Conservation (phyloP, 1,140 invertebrate genomes). For the Chironomus striatipennis region DNA sequence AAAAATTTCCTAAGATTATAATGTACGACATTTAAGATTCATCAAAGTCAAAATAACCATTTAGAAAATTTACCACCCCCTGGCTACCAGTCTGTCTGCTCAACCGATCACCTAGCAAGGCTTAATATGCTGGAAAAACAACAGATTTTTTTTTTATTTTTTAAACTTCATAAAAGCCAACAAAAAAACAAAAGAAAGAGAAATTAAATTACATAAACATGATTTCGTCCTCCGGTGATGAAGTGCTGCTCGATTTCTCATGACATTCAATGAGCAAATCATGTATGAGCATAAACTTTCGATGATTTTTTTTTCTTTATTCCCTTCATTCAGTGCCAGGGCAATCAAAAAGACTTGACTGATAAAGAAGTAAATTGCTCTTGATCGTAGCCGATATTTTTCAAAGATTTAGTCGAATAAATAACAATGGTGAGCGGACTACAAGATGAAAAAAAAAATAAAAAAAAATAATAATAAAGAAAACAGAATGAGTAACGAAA, state of each 20-base stretch:
- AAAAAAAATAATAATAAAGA: too few species aligned
- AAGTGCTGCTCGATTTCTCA: conserved; percentile 6
- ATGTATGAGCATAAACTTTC: conserved; percentile 5
- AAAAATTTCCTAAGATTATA: too few species aligned
- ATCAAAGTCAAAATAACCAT: too few species aligned
- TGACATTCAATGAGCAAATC: background rate
- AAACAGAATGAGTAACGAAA: too few species aligned
- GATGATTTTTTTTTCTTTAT: background rate
- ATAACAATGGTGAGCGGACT: background rate
- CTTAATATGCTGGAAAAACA: background rate
- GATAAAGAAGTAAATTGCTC: conserved; percentile 9
- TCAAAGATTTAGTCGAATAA: background rate
- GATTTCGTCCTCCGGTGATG: background rate
- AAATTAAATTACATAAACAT: conserved; percentile 9
- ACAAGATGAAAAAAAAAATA: background rate
- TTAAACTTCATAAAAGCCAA: background rate
- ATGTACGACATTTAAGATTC: too few species aligned
- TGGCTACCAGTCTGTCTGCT: background rate
- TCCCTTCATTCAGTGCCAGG: background rate
- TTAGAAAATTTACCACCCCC: background rate
- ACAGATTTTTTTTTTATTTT: background rate
- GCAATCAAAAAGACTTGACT: background rate
- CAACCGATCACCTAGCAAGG: background rate
- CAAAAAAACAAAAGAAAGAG: background rate
- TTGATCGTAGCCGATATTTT: conserved; percentile 1